Percentiles rank a stretch among this genome's conserved stretches.
Conservation (phyloP, 30 jellyfish, hydroid and myxozoan genomes). For the Pelagia noctiluca region DNA sequence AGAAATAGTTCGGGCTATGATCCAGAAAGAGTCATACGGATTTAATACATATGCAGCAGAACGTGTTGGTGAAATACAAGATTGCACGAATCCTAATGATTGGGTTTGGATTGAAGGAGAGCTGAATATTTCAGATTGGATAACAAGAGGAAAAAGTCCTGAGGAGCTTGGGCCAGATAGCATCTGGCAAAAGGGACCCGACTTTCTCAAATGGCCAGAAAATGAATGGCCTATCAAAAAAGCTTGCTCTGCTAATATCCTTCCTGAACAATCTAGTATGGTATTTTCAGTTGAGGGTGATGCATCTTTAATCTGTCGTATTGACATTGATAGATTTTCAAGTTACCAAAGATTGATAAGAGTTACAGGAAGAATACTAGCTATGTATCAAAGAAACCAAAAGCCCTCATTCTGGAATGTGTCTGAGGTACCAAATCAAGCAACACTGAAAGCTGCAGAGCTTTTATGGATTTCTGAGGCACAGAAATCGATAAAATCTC, state of each 20-base stretch:
- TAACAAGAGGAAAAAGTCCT: slow-evolving; percentile 12
- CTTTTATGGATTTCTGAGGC: too few relatives aligned
- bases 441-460: too few relatives aligned
- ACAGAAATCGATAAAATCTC: too few relatives aligned
- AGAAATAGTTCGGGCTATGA: slow-evolving; percentile 8
- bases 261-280: neutral
- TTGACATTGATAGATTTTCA: neutral
- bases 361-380: neutral
- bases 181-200: slow-evolving; percentile 38
- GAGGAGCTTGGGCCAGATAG: neutral
- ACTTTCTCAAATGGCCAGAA: slow-evolving; percentile 5
- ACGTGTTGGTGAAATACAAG: slow-evolving; percentile 34
- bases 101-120: slow-evolving; percentile 1
- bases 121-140: slow-evolving; percentile 15
- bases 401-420: neutral
- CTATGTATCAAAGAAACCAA: neutral
- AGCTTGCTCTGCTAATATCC: neutral
- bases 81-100: slow-evolving; percentile 37
- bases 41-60: slow-evolving; percentile 42
- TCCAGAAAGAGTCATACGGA: neutral
- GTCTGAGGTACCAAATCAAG: too few relatives aligned
- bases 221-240: slow-evolving; percentile 32
- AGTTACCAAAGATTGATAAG: neutral
- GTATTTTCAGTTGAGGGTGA: neutral
- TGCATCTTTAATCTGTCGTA: neutral